Conservation (phyloP, 2,113 vertebrate genomes). For the Clarias macrocephalus region DNA sequence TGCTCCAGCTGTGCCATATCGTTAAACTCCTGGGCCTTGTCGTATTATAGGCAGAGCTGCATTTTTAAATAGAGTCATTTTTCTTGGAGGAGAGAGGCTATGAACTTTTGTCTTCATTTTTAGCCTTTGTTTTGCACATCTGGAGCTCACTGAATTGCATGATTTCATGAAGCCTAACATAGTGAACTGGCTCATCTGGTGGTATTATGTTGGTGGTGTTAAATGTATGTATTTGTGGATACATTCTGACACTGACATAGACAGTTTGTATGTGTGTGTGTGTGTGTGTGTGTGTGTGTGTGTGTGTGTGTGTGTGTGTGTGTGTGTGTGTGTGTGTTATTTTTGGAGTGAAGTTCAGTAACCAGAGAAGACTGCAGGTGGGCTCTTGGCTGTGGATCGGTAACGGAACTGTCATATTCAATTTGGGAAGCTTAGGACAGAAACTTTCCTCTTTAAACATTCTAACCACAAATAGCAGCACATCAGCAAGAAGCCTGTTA, state of each 20-base stretch:
- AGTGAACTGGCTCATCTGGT: conserved; percentile 18
- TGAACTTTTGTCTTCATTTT: conserved; percentile 40
- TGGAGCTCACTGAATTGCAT: conserved; percentile 37
- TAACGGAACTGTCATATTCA: conserved; percentile 26
- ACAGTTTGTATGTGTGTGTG: background rate
- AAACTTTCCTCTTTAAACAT: conserved; percentile 36
- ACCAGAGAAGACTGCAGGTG: conserved; percentile 24
- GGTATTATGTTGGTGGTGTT: conserved; percentile 13
- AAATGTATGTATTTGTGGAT: conserved; percentile 8
- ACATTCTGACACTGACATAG: conserved; percentile 7
- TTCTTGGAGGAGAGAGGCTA: conserved; percentile 5
- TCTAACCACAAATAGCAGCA: conserved; percentile 35
- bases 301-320: conserved; percentile 17
- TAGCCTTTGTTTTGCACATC: conserved; percentile 30
- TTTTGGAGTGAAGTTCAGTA: conserved; percentile 16
- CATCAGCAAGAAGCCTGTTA: conserved; percentile 29
- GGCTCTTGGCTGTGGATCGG: conserved; percentile 5
- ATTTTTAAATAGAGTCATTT: conserved; percentile 33
- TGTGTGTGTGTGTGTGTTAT: conserved; percentile 10
- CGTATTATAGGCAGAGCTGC: conserved; percentile 13
- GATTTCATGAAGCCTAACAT: conserved; percentile 22
- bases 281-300: background rate
- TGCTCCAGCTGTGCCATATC: conserved; percentile 4
- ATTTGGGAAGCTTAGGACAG: conserved; percentile 22
- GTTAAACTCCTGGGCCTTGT: background rate